A percentile compares a stretch with the other conserved stretches of the same genome.
These are phyloP conservation scores for Antedon mediterranea DNA, from an alignment of 53 echinoderm and acorn worm species.

Conservation along the genomic window DNA sequence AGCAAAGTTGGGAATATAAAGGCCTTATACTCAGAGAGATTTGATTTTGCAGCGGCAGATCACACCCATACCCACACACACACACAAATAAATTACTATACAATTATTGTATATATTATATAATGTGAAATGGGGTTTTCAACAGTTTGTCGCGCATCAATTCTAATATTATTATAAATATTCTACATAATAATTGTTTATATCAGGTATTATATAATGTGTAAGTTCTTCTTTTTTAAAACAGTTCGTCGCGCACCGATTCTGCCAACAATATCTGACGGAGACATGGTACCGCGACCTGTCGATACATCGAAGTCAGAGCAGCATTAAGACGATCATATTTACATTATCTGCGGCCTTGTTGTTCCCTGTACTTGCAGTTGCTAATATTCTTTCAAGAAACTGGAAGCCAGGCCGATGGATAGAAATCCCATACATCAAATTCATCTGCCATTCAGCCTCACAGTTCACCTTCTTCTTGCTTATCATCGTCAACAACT, in stretches of 20 bases:
- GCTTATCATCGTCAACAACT: neutral
- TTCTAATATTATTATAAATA: neutral
- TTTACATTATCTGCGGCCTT: neutral
- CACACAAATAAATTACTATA: too few relatives aligned
- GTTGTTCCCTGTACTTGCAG: neutral
- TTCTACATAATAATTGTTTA: too few relatives aligned
- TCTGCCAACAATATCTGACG: neutral
- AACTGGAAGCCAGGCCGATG: neutral
- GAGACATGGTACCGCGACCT: neutral
- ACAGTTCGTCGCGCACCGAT: neutral
- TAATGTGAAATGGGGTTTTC: too few relatives aligned
- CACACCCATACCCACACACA: too few relatives aligned
- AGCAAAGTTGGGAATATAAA: too few relatives aligned
- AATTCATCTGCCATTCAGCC: slow-evolving; percentile 1
- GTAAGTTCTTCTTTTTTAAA: too few relatives aligned
- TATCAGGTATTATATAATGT: too few relatives aligned
- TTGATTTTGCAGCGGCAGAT: too few relatives aligned
- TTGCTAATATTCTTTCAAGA: neutral
- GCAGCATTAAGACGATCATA: neutral
- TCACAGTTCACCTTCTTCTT: slow-evolving; percentile 1
- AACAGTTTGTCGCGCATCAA: neutral
- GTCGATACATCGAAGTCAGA: neutral
- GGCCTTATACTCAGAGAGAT: too few relatives aligned
- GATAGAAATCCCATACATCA: slow-evolving; percentile 7
- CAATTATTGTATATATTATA: too few relatives aligned